Evolutionary conservation across 2,797 vertebrate species (phyloP), one percentile per base, ranked within the genome.

Genomic region (Rhynchotus rufescens): DNA sequence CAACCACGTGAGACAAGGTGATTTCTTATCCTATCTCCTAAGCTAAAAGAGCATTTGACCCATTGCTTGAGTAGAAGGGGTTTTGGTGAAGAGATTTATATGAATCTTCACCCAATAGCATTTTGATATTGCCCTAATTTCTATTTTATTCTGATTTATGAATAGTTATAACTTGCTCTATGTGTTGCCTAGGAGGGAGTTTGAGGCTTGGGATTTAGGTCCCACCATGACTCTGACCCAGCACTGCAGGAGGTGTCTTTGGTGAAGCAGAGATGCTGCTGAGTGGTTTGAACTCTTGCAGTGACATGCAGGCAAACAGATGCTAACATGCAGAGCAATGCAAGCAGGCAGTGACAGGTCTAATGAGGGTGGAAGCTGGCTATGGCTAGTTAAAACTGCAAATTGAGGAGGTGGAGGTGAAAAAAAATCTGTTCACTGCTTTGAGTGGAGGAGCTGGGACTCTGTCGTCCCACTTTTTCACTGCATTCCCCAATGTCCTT

Each of bases 1-100:
- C 26, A 7, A 10, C 40, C 45, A 8, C 1, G 7, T 71, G 36
- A 87, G 44, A 30, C 23, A 80, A 81, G 4, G 4, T 6, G 76
- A 22, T 32, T 0, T 4, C 56, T 93, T 45, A 44, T 51, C 9
- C 19, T 15, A 30, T 8, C 4, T 10, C 5, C 19, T 0, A 2
- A 51, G 22, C 17, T 42, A 14, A 32, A 34, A 34, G 2, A 16
- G 1, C 10, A n/a, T 45, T 86, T 60, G 59, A 94, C 32, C 15
- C 11, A 19, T 6, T 68, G 26, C 23, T 78, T 82, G 30, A 42
- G 21, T 44, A 42, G 30, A 26, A 77, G 4, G 5, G 20, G 6
- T 36, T 84, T 59, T 56, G 19, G 21, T 60, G 32, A 57, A 60
- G 85, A 21, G 13, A 19, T 87, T 73, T 57, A 8, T 9, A 11